Evolutionary conservation across 2,797 vertebrate genomes (phyloP).

Genomic region (Lepidocolaptes lacrymiger): DNA sequence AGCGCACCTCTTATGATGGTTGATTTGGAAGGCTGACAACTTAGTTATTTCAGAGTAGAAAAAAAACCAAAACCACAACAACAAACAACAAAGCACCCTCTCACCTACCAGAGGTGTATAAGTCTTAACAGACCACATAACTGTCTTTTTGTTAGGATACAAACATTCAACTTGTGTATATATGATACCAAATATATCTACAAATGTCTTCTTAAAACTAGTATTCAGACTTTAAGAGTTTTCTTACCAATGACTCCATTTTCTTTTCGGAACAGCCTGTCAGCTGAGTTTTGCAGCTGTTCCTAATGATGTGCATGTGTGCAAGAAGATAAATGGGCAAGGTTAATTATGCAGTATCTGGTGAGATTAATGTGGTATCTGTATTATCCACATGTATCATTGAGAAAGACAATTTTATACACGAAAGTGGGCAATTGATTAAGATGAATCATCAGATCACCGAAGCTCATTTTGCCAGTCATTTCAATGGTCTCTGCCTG

Average conservation of each 20-base stretch:
- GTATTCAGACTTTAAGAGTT: not conserved
- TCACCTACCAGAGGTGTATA: not conserved
- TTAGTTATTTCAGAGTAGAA: not conserved
- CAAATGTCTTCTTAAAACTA: not conserved
- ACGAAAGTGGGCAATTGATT: not conserved
- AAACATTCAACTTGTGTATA: not conserved
- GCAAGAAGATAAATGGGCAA: constrained; percentile 20
- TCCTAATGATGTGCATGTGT: not conserved
- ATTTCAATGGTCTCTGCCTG: not conserved
- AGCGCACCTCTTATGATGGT: not conserved
- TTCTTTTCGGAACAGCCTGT: not conserved
- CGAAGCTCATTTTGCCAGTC: not conserved
- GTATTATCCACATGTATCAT: constrained; percentile 21
- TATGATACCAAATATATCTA: not conserved
- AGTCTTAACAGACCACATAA: not conserved
- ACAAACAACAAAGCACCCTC: not conserved
- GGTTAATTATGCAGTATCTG: constrained; percentile 36
- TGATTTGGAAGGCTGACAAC: constrained; percentile 14
- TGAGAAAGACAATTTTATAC: constrained; percentile 6
- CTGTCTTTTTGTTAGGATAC: not conserved
- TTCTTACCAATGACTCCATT: not conserved
- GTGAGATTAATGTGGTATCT: constrained; percentile 4
- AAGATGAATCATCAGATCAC: not conserved
- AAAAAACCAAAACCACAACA: not conserved
- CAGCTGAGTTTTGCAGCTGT: not conserved